These are phyloP conservation scores for Sus cebifrons DNA, from an alignment of 2,797 vertebrate genomes.

Conservation along the genomic window DNA sequence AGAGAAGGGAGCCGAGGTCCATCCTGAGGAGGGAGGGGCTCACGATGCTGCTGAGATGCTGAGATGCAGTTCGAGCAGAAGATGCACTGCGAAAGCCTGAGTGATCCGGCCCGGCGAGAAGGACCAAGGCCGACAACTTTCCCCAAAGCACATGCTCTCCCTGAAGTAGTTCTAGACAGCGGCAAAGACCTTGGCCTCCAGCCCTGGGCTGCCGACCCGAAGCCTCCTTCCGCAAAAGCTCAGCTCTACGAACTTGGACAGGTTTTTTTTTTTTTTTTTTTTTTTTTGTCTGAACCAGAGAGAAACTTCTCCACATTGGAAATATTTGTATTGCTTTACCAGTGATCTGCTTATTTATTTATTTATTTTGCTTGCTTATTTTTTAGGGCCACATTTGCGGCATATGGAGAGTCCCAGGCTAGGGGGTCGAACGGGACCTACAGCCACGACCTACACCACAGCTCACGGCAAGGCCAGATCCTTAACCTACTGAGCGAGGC, in stretches of 20 bases:
- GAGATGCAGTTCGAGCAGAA: not conserved
- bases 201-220: no score
- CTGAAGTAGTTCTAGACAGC: not conserved
- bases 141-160: not conserved
- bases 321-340: not conserved
- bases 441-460: no score
- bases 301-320: not conserved
- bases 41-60: not conserved
- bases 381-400: no score
- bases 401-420: no score
- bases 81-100: accelerated
- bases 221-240: not conserved
- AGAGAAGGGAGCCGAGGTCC: not conserved
- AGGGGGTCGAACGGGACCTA: no score
- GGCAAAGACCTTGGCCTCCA: not conserved
- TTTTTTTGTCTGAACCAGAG: not conserved
- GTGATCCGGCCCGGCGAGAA: not conserved
- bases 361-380: no score
- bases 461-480: no score
- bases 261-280: not conserved
- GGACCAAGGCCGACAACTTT: not conserved
- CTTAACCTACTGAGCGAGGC: no score
- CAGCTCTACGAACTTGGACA: not conserved
- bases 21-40: accelerated
- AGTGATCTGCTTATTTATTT: not conserved